Evolutionary conservation across 2,797 vertebrate genomes (phyloP).

Genomic region (Psittacula echo): DNA sequence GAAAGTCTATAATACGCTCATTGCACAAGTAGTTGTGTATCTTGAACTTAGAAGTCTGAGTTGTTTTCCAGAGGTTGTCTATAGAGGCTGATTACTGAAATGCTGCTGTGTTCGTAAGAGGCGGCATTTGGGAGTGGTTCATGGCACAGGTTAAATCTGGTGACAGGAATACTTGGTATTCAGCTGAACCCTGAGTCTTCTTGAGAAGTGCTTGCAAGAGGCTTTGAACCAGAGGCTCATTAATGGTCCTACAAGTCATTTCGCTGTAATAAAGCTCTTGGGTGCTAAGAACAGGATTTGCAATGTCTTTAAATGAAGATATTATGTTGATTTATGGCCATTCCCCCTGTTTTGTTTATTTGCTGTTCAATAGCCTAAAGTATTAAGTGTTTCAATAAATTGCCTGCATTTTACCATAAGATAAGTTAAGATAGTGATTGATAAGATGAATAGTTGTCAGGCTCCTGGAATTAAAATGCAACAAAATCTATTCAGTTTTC

Average conservation of each 20-base stretch:
- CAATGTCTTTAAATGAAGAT: background rate
- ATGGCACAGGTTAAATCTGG: background rate
- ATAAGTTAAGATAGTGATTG: conserved; percentile 1
- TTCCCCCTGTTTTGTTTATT: background rate
- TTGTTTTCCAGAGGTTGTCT: background rate
- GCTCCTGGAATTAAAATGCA: conserved; percentile 33
- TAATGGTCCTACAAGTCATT: background rate
- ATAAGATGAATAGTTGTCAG: conserved; percentile 44
- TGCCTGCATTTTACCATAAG: background rate
- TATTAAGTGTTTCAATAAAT: conserved; percentile 2
- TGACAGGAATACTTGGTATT: background rate
- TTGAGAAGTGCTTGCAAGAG: rapidly evolving
- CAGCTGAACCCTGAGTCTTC: background rate
- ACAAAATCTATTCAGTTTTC: background rate
- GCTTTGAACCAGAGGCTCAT: background rate
- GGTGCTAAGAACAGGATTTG: background rate
- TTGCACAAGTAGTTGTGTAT: background rate
- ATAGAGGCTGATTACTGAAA: background rate
- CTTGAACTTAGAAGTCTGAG: background rate
- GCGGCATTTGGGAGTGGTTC: background rate
- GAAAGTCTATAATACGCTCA: background rate
- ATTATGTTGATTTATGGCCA: background rate
- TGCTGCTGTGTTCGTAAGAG: background rate
- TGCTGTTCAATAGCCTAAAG: background rate
- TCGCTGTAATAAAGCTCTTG: background rate